Base-by-base conservation (phyloP, 2,113 vertebrate species). In the Festucalex cinctus region DNA sequence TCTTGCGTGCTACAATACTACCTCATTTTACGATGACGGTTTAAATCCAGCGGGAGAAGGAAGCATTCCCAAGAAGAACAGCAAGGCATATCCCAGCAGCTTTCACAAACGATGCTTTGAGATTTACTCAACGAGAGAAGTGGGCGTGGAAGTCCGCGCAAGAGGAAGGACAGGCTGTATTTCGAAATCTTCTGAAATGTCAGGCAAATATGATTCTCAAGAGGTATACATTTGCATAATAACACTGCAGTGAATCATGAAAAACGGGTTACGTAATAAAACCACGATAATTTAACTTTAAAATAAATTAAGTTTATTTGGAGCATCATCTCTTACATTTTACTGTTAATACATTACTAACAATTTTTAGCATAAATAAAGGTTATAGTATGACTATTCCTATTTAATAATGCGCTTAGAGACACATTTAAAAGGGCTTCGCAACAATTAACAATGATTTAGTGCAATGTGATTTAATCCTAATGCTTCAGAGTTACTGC, bases 1-100 rank as follows among this genome's bases (percentile, higher is more conserved):
- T 75, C 82, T 71, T 83, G 79, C 86, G 85, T 80, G 81, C 82
- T 10, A 49, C 17, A 20, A 49, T 20, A 16, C 24, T 87, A 88
- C 74, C 85, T 88, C 86, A 83, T 32, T 83, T 36, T 86, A 84
- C 88, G 84, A 79, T 88, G 87, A 89, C 86, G 88, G 74, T 88
- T 88, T 88, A 83, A 81, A 89, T 91, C 88, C 85, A 87, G 85
- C 84, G 76, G 81, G 87, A 84, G 86, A 84, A 87, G 82, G 87
- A 77, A 83, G 78, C 86, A 85, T 84, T 90, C 85, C 84, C 87
- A 80, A 88, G 78, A 86, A 90, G 89, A 87, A 86, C 86, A 86
- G 83, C 90, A 91, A 81, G 88, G 80, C 80, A 90, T 85, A 89
- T 88, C 84, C 84, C 78, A 77, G 83, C 78, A 89, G 86, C 80